Percentiles rank a stretch among this genome's conserved stretches.
phyloP scores from a whole-genome alignment of 2,888 invertebrate species.

The Embidobia sp. region DNA sequence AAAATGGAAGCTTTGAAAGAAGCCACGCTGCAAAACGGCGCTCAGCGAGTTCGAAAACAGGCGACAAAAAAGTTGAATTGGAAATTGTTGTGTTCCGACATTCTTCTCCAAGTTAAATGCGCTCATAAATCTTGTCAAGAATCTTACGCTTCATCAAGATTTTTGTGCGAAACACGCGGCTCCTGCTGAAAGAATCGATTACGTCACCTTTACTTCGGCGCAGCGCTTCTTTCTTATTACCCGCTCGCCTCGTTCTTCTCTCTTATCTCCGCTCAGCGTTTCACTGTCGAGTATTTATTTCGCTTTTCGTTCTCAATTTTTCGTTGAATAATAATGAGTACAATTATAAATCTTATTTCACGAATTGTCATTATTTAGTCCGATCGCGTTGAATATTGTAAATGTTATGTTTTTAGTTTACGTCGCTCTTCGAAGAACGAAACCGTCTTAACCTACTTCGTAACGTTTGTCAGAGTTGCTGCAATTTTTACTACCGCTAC shows the following conservation, averaged over 20 bases:
- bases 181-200: conserved; percentile 44
- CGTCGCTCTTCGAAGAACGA: too few species aligned
- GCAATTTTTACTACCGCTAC: too few species aligned
- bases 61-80: conserved; percentile 42
- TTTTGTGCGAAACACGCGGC: conserved; percentile 24
- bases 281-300: conserved; percentile 2
- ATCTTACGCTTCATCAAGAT: conserved; percentile 50
- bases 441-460: too few species aligned
- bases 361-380: too few species aligned
- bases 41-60: conserved; percentile 26
- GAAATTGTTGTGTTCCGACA: conserved; percentile 52
- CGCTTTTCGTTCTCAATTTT: conserved; percentile 1
- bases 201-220: conserved; percentile 36
- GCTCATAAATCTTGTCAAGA: conserved; percentile 57
- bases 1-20: background rate
- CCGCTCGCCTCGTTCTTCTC: background rate
- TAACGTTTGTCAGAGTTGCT: too few species aligned
- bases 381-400: too few species aligned
- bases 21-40: conserved; percentile 5
- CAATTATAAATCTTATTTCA: too few species aligned
- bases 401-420: too few species aligned
- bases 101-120: conserved; percentile 50
- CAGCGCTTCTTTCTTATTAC: background rate
- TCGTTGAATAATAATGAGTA: conserved; percentile 7
- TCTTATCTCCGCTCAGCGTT: background rate